phyloP scores from a whole-genome alignment of 2,113 vertebrate species.

The Esox niger region DNA sequence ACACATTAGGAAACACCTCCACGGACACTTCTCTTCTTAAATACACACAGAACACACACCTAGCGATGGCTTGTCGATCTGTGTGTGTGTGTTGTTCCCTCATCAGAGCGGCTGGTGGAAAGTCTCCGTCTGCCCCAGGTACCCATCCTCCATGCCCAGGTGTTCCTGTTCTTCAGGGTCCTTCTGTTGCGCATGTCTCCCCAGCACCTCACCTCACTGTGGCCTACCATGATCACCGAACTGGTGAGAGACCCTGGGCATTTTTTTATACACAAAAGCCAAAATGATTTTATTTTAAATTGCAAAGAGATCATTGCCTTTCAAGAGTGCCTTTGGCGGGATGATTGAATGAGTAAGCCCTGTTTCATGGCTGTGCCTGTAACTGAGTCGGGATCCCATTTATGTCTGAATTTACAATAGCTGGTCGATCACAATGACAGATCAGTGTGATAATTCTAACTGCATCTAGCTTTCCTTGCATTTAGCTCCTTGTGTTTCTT shows the following conservation, averaged over 20 bases:
- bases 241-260: constrained; percentile 75
- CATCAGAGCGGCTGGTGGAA: constrained; percentile 94
- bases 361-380: too few species aligned
- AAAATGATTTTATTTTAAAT: too few species aligned
- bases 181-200: constrained; percentile 97
- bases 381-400: too few species aligned
- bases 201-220: constrained; percentile 96
- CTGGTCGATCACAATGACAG: not conserved
- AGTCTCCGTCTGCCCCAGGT: constrained; percentile 96
- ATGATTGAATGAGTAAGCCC: too few species aligned
- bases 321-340: too few species aligned
- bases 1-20: not conserved
- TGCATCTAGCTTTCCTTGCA: not conserved
- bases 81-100: not conserved
- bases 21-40: not conserved
- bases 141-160: constrained; percentile 97
- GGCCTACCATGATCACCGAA: constrained; percentile 99
- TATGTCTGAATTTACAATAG: too few species aligned
- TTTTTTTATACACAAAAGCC: too few species aligned
- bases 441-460: not conserved
- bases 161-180: constrained; percentile 98
- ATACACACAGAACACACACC: not conserved
- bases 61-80: not conserved
- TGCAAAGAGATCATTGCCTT: too few species aligned
- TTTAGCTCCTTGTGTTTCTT: not conserved